phyloP scores from a whole-genome alignment of 2,797 vertebrate species.

The Hybognathus amarus region DNA sequence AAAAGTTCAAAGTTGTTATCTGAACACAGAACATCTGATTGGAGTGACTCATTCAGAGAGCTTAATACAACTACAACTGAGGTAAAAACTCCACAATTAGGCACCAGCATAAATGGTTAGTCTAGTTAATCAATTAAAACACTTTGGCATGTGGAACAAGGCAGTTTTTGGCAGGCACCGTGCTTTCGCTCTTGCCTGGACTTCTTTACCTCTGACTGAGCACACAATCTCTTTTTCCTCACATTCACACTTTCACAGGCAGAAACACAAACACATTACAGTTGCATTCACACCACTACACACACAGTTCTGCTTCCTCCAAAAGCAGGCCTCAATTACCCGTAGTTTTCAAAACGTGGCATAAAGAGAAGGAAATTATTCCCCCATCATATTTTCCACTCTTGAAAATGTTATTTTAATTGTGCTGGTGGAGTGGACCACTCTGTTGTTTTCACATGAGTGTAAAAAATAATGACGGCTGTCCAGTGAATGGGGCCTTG shows the following conservation, averaged over 20 bases:
- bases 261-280: conserved; percentile 32
- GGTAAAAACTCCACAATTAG: conserved; percentile 57
- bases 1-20: conserved; percentile 29
- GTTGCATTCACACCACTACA: conserved; percentile 44
- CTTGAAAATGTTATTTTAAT: conserved; percentile 71
- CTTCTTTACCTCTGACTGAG: conserved; percentile 20
- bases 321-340: conserved; percentile 61
- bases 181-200: conserved; percentile 36
- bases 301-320: conserved; percentile 34
- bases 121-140: conserved; percentile 59
- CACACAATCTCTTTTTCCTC: background rate
- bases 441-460: conserved; percentile 68
- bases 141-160: conserved; percentile 46
- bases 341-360: conserved; percentile 57
- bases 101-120: conserved; percentile 50
- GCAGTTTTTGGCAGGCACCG: conserved; percentile 52
- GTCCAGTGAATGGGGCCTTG: conserved; percentile 61
- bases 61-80: conserved; percentile 43
- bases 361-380: conserved; percentile 67
- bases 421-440: conserved; percentile 63
- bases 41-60: conserved; percentile 16
- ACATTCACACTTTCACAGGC: conserved; percentile 29
- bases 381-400: conserved; percentile 66
- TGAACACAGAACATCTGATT: conserved; percentile 8
- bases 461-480: conserved; percentile 66